Conservation (phyloP, 2,113 vertebrate species). For the Syngnathus floridae region DNA sequence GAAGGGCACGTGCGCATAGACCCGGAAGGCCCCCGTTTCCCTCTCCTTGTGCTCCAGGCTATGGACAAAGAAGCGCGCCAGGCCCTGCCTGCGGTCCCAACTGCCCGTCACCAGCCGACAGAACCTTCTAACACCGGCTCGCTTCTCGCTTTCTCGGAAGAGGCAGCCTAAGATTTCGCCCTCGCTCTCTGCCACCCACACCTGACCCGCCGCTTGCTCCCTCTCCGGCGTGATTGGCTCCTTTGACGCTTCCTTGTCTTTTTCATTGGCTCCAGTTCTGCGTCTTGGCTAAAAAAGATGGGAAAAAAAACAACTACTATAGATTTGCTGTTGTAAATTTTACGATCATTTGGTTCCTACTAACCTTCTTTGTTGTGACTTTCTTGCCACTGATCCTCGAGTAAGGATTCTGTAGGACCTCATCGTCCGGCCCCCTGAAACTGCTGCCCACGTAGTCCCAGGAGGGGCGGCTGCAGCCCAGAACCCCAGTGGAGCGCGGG, state of each 20-base stretch:
- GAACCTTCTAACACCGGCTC: conserved; percentile 57
- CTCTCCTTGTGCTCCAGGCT: conserved; percentile 69
- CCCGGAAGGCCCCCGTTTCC: conserved; percentile 51
- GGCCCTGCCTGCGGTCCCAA: conserved; percentile 77
- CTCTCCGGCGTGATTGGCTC: conserved; percentile 60
- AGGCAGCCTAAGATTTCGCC: conserved; percentile 79
- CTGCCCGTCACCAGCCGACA: conserved; percentile 76
- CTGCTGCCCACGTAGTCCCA: conserved; percentile 76
- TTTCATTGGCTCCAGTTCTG: conserved; percentile 46
- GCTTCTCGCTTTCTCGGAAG: conserved; percentile 54
- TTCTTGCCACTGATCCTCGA: conserved; percentile 47
- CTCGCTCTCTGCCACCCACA: conserved; percentile 78
- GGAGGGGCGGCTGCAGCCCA: conserved; percentile 70
- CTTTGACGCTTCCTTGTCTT: conserved; percentile 42
- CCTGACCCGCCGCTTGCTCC: conserved; percentile 64
- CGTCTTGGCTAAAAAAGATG: conserved; percentile 30
- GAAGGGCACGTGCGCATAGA: conserved; percentile 66
- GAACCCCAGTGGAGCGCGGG: conserved; percentile 69
- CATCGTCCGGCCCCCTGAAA: conserved; percentile 54
- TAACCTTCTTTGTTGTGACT: conserved; percentile 47
- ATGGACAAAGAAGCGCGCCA: conserved; percentile 73
- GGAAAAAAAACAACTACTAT: too few relatives aligned
- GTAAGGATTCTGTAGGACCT: conserved; percentile 59
- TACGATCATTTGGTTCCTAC: background rate
- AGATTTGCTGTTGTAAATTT: background rate